A percentile compares a stretch with the other conserved stretches of the same genome.
phyloP scores from a whole-genome alignment of 2,888 invertebrate species.

The Elmis aenea region DNA sequence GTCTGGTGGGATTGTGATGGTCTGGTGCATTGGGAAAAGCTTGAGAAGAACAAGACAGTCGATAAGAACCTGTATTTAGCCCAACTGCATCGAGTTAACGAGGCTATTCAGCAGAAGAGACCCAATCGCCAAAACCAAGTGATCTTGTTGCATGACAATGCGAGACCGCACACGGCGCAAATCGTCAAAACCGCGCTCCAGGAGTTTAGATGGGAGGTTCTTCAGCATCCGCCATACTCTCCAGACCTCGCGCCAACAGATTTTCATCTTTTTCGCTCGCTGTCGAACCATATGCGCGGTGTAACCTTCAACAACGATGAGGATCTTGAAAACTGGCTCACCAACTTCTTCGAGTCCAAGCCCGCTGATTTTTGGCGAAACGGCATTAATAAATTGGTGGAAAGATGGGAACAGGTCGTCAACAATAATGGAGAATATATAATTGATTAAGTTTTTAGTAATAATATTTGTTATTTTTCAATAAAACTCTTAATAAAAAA shows the following conservation, averaged over 20 bases:
- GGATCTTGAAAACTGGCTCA: slow-evolving; percentile 3
- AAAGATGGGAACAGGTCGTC: slow-evolving; percentile 5
- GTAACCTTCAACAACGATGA: slow-evolving; percentile 2
- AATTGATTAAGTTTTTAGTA: background rate
- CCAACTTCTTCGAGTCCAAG: slow-evolving; percentile 2
- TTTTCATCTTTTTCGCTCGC: slow-evolving; percentile 17
- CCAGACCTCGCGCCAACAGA: slow-evolving; percentile 18
- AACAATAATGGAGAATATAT: slow-evolving; percentile 4
- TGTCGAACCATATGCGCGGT: slow-evolving; percentile 1
- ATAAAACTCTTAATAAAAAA: background rate
- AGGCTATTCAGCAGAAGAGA: slow-evolving; percentile 1
- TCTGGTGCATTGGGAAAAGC: slow-evolving; percentile 1
- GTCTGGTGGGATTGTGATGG: slow-evolving; percentile 4
- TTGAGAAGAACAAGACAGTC: slow-evolving; percentile 2
- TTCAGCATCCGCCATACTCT: slow-evolving; percentile 20
- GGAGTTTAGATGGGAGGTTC: slow-evolving; percentile 13
- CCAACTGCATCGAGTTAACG: slow-evolving; percentile 1
- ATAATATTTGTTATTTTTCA: background rate
- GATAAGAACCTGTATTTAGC: slow-evolving; percentile 1
- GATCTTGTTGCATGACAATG: slow-evolving; percentile 5
- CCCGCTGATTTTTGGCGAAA: slow-evolving; percentile 5
- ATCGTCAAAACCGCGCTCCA: slow-evolving; percentile 5
- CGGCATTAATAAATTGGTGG: slow-evolving; percentile 8
- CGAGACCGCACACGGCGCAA: slow-evolving; percentile 8
- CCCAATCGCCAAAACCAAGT: background rate